phyloP scores from a whole-genome alignment of 2,888 invertebrate genomes.

The Strigamia transsilvanica region DNA sequence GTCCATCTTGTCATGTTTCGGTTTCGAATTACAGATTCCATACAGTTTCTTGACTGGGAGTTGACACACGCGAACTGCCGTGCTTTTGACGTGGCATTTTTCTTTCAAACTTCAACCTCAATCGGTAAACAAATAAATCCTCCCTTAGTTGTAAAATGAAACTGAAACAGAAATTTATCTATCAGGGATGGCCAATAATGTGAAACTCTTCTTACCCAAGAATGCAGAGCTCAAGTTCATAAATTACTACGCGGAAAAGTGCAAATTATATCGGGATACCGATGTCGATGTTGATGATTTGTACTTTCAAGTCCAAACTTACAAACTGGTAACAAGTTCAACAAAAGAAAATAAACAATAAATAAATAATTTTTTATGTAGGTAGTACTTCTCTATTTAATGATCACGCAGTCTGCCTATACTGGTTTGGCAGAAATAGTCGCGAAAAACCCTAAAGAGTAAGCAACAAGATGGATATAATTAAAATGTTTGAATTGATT shows the following conservation, averaged over 20 bases:
- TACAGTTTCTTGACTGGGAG: constrained; percentile 31
- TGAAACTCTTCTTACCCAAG: not conserved
- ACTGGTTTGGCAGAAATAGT: not conserved
- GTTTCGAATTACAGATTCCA: not conserved
- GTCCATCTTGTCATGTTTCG: not conserved
- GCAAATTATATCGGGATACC: not conserved
- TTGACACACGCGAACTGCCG: not conserved
- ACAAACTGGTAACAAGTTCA: not conserved
- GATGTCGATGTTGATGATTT: not conserved
- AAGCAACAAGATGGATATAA: not conserved
- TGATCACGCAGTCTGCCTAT: not conserved
- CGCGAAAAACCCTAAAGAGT: not conserved
- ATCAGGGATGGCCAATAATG: not conserved
- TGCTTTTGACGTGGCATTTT: constrained; percentile 33
- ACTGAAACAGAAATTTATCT: not conserved
- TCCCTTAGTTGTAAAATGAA: not conserved
- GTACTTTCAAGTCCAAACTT: constrained; percentile 4
- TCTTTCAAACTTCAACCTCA: not conserved
- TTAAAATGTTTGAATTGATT: not conserved
- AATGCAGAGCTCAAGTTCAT: not conserved
- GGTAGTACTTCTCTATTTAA: constrained; percentile 25
- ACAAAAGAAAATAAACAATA: not conserved
- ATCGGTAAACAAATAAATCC: constrained; percentile 20
- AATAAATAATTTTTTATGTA: not conserved
- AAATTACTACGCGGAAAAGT: not conserved